These are phyloP conservation scores for Eriocheir sinensis DNA, from an alignment of 1,140 invertebrate species.

Conservation along the genomic window DNA sequence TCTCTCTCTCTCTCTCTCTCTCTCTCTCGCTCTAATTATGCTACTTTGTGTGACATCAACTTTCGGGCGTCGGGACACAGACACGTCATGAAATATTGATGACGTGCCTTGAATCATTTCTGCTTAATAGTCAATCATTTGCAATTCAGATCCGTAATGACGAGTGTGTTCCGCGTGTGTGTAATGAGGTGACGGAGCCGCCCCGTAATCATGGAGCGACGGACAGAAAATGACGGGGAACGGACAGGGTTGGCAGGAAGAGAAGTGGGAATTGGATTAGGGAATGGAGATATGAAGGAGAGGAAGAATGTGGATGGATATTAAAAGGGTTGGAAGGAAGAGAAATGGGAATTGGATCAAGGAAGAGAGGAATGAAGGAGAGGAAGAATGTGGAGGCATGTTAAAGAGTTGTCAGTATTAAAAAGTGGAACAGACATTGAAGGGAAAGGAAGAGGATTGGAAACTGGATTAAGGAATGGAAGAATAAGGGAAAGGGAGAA, in stretches of 20 bases:
- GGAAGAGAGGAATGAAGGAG: not conserved
- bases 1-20: conserved; percentile 55
- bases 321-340: not conserved
- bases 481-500: not conserved
- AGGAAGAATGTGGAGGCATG: not conserved
- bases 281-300: not conserved
- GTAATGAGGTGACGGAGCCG: conserved; percentile 46
- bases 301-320: too few species aligned
- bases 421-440: not conserved
- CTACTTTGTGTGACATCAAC: conserved; percentile 33
- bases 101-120: conserved; percentile 29
- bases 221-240: not conserved
- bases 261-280: too few species aligned
- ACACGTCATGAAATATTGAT: conserved; percentile 48
- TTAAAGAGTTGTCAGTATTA: too few species aligned
- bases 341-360: too few species aligned
- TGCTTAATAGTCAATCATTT: conserved; percentile 39
- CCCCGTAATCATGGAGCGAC: not conserved
- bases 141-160: conserved; percentile 39
- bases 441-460: too few species aligned
- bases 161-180: conserved; percentile 25
- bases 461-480: not conserved
- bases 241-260: not conserved
- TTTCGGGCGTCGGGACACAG: not conserved
- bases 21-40: conserved; percentile 29